These are phyloP conservation scores for Isaurus tuberculatus DNA, from an alignment of 92 coral and sea anemone species.

Conservation along the genomic window DNA sequence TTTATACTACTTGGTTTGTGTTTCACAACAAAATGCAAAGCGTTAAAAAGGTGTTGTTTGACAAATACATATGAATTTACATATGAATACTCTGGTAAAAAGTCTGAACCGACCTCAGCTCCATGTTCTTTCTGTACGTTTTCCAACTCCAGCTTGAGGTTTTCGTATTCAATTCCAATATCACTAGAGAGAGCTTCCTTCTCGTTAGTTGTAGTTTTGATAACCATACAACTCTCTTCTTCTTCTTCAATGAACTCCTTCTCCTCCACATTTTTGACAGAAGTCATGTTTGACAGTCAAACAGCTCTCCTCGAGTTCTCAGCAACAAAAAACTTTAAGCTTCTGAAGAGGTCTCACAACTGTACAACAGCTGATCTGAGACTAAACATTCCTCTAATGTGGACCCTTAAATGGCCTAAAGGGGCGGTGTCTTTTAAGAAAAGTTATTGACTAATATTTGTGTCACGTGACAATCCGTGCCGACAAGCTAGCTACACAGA, in stretches of 20 bases:
- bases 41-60: background rate
- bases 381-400: background rate
- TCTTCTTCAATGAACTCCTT: no score
- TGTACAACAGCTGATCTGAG: slow-evolving; percentile 15
- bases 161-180: no score
- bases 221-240: no score
- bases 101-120: slow-evolving; percentile 16
- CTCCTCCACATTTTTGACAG: no score
- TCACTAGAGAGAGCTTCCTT: no score
- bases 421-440: background rate
- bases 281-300: background rate
- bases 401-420: background rate
- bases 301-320: background rate
- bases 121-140: slow-evolving; percentile 11
- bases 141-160: background rate
- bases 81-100: background rate
- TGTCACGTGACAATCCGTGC: slow-evolving; percentile 3
- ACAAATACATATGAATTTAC: no score
- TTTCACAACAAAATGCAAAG: background rate
- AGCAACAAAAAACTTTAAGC: background rate
- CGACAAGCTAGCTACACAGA: background rate
- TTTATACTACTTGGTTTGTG: background rate
- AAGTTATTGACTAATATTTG: background rate
- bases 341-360: slow-evolving; percentile 29
- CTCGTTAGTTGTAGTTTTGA: background rate